Evolutionary conservation across 1,140 invertebrate species (phyloP).

Genomic region (Pseudobourletiella spinata): DNA sequence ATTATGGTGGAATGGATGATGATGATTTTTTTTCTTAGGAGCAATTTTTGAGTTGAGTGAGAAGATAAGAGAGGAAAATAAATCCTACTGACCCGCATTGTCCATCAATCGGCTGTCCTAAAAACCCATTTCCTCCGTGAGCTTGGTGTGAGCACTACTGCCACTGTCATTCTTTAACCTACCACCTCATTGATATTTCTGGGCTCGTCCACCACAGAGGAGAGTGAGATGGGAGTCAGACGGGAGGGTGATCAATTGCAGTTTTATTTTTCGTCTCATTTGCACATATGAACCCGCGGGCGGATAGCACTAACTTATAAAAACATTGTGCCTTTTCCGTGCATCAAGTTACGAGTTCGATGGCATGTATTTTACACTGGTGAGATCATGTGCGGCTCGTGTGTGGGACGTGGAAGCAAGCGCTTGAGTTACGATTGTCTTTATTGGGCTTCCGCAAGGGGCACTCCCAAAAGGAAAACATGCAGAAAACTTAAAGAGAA

Average conservation of each 20-base stretch:
- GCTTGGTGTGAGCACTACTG: neutral
- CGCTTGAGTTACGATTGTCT: too few relatives aligned
- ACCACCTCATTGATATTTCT: neutral
- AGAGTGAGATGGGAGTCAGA: neutral
- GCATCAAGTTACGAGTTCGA: too few relatives aligned
- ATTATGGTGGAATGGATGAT: neutral
- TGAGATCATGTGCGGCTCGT: too few relatives aligned
- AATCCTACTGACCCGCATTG: conserved; percentile 15
- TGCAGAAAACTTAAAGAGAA: neutral
- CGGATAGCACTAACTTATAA: neutral
- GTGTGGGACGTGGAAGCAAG: too few relatives aligned
- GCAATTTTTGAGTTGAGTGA: neutral
- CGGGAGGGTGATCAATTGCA: neutral
- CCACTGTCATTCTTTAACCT: neutral
- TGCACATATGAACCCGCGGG: neutral
- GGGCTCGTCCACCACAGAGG: neutral
- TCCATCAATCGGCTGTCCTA: conserved; percentile 9
- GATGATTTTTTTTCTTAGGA: neutral
- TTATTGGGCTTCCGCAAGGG: too few relatives aligned
- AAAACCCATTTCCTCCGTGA: conserved; percentile 5
- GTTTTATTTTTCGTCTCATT: neutral
- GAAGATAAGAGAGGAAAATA: neutral
- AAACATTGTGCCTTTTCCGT: neutral
- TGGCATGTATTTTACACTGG: too few relatives aligned
- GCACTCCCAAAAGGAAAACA: too few relatives aligned